Base-by-base conservation (phyloP, 2,797 vertebrate species). In the Spinus pinus region DNA sequence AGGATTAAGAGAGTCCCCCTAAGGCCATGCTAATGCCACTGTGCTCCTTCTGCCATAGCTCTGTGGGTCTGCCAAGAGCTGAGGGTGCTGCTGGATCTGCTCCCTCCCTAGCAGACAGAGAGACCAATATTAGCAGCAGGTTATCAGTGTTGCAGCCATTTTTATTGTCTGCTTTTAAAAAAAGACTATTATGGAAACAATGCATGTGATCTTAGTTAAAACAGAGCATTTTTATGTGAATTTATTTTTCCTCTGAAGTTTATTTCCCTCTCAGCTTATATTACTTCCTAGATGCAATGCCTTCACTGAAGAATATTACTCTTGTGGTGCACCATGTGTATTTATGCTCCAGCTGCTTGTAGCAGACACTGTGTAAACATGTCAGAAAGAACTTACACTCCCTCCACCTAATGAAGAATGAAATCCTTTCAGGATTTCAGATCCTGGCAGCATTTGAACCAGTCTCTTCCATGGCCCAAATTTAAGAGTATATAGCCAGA, bases 291-390 rank as follows among this genome's bases (percentile, higher is more conserved):
- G 25, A 13, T 46, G 33, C 2, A 9, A 5, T 77, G 28, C 24
- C 28, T 73, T 79, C 44, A 51, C 23, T 47, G n/a, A 28, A 42
- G 35, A 67, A 3, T 33, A 12, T 54, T 30, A 10, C 7, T 56
- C 28, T 72, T 5, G 1, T 4, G 42, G 10, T 2, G 8, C 16
- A n/a, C 28, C 12, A 11, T 33, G 70, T 49, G 17, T 12, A 1
- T 23, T 69, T 67, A 30, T 16, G n/a, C 41, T 67, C 35, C 39
- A 70, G 30, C 10, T 3, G 0, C 21, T 49, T 56, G 18, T 17
- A 72, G 30, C 28, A 96, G 65, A 39, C 51, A 28, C 7, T 0
- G 0, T 21, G 46, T 35, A 75, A 90, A 65, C 16, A 23, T 7
- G 23, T 12, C 35, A 21, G 21, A 80, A 81, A 73, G 31, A 54